Evolutionary conservation across 2,888 invertebrate species (phyloP).

Genomic region (Scrobipalpa costella): DNA sequence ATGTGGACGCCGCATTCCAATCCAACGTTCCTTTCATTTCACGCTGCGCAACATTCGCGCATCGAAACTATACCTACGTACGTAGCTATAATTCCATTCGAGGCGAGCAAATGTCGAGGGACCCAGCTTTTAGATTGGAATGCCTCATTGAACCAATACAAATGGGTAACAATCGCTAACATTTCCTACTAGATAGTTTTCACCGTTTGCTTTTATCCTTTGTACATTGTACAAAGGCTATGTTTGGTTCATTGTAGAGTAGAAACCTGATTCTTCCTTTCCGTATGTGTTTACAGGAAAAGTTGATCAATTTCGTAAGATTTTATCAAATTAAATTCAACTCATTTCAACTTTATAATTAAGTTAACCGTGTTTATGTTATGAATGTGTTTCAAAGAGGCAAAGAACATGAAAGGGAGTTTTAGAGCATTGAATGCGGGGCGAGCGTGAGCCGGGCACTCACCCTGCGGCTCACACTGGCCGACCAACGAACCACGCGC

Average conservation of each 20-base stretch:
- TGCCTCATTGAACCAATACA: background rate
- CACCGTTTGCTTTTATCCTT: too few relatives aligned
- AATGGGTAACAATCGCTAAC: background rate
- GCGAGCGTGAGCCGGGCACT: background rate
- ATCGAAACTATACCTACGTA: constrained; percentile 39
- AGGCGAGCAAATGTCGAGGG: constrained; percentile 56
- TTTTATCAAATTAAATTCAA: too few relatives aligned
- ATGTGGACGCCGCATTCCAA: constrained; percentile 62
- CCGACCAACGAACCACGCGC: background rate
- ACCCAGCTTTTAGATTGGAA: constrained; percentile 39
- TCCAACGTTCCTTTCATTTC: constrained; percentile 50
- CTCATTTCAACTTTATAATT: too few relatives aligned
- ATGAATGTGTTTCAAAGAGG: background rate
- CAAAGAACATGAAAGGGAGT: background rate
- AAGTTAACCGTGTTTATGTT: too few relatives aligned
- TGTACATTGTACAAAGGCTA: too few relatives aligned
- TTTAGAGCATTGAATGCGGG: background rate
- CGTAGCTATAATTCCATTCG: background rate
- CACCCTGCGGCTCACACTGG: background rate
- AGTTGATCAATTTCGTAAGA: too few relatives aligned
- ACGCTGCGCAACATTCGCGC: constrained; percentile 57
- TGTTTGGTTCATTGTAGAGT: background rate
- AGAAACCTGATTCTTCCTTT: background rate
- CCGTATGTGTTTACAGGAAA: too few relatives aligned
- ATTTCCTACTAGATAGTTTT: background rate